phyloP scores from a whole-genome alignment of 1,140 invertebrate genomes.

The Luehdorfia chinensis region DNA sequence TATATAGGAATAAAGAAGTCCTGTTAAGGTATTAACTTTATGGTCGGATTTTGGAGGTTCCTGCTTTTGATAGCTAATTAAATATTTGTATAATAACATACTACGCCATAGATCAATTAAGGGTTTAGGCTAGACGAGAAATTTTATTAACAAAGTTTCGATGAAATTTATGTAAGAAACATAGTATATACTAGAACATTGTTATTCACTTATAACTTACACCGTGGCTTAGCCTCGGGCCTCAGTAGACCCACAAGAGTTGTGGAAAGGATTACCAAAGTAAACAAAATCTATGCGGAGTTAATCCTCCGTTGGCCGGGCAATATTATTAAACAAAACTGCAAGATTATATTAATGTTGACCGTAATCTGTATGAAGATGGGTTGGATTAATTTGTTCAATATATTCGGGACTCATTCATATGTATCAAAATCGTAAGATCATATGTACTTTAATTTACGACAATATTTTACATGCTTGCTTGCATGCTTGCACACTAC shows the following conservation, averaged over 20 bases:
- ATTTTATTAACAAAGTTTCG: neutral
- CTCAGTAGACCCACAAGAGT: constrained; percentile 29
- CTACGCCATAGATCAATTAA: too few relatives aligned
- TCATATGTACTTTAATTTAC: too few relatives aligned
- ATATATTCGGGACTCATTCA: too few relatives aligned
- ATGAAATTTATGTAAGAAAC: constrained; percentile 11
- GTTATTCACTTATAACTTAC: constrained; percentile 20
- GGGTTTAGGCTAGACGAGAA: too few relatives aligned
- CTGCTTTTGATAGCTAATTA: too few relatives aligned
- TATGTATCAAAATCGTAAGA: too few relatives aligned
- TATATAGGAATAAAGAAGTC: too few relatives aligned
- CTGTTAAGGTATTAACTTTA: too few relatives aligned
- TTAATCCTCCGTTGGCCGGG: constrained; percentile 34
- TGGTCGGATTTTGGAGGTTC: too few relatives aligned
- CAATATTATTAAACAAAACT: constrained; percentile 43
- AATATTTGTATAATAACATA: too few relatives aligned
- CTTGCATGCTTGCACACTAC: too few relatives aligned
- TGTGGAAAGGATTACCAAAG: constrained; percentile 49
- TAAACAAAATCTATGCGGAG: constrained; percentile 56
- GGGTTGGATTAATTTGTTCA: constrained; percentile 21
- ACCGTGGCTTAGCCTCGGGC: constrained; percentile 35
- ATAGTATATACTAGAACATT: neutral
- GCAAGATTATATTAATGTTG: constrained; percentile 29
- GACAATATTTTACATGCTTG: too few relatives aligned
- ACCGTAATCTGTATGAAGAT: constrained; percentile 24